These are phyloP conservation scores for Palythoa grandiflora DNA, from an alignment of 92 coral and sea anemone species.

Conservation along the genomic window DNA sequence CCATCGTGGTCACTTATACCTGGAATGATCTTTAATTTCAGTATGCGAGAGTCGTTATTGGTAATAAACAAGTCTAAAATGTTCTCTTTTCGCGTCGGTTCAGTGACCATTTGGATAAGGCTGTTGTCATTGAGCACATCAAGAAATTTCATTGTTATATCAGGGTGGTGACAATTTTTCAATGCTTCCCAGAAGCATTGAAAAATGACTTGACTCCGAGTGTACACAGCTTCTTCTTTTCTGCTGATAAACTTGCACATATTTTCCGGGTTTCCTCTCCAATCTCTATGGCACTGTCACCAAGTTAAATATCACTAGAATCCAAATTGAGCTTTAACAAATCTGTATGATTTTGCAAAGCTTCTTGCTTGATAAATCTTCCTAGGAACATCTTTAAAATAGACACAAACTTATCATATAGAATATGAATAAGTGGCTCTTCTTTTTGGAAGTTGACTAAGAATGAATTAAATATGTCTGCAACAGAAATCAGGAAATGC, in stretches of 20 bases:
- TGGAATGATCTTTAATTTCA: too few species aligned
- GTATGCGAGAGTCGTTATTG: too few species aligned
- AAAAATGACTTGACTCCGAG: slow-evolving; percentile 62
- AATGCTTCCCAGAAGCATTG: slow-evolving; percentile 61
- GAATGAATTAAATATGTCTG: slow-evolving; percentile 56
- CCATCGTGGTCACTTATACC: too few species aligned
- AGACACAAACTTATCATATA: slow-evolving; percentile 53
- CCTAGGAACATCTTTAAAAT: slow-evolving; percentile 54
- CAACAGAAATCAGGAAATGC: slow-evolving; percentile 60
- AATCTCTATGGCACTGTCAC: neutral
- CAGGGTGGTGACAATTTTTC: too few species aligned
- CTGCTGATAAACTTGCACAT: slow-evolving; percentile 47
- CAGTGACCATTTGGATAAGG: too few species aligned
- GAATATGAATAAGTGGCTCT: slow-evolving; percentile 62
- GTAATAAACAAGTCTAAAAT: too few species aligned
- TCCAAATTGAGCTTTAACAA: neutral
- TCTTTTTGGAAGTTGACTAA: slow-evolving; percentile 52
- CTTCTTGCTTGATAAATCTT: slow-evolving; percentile 57
- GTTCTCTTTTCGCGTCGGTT: too few species aligned
- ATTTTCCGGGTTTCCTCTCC: slow-evolving; percentile 29
- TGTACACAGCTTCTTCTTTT: slow-evolving; percentile 49
- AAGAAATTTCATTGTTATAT: too few species aligned
- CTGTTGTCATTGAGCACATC: too few species aligned
- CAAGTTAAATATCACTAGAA: neutral
- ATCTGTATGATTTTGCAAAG: neutral